Evolutionary conservation across 2,888 invertebrate species (phyloP).

Genomic region (Eupithecia insigniata): DNA sequence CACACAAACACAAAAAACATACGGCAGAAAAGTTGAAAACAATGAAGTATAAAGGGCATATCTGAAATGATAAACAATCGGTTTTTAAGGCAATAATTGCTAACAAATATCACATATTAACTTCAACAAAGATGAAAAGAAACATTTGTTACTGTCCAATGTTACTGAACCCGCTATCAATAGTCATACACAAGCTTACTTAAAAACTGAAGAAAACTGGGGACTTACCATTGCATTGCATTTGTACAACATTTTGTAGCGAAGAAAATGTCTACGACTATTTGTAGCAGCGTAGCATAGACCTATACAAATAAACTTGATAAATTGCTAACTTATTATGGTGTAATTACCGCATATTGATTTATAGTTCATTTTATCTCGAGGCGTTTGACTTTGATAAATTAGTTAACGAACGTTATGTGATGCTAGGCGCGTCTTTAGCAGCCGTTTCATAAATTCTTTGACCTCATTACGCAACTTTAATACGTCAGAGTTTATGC

Average conservation of each 20-base stretch:
- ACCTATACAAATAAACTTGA: neutral
- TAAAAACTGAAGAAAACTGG: neutral
- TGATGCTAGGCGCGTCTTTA: constrained; percentile 15
- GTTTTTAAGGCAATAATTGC: neutral
- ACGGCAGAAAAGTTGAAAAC: too few species aligned
- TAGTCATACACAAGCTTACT: neutral
- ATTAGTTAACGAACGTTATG: constrained; percentile 20
- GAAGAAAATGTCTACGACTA: neutral
- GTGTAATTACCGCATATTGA: constrained; percentile 21
- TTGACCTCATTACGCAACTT: constrained; percentile 12
- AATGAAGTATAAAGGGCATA: too few species aligned
- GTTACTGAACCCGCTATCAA: neutral
- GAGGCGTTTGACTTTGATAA: constrained; percentile 37
- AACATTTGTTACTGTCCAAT: neutral
- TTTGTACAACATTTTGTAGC: neutral
- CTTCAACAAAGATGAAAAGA: neutral
- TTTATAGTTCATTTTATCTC: constrained; percentile 33
- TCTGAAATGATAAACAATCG: too few species aligned
- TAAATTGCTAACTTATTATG: constrained; percentile 7
- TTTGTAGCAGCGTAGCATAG: neutral
- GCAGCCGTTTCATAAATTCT: constrained; percentile 17
- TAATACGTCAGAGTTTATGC: constrained; percentile 8
- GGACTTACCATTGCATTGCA: neutral
- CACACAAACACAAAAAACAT: too few species aligned
- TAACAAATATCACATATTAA: neutral